These are phyloP conservation scores for Volucella inanis DNA, from an alignment of 2,888 invertebrate genomes.

Conservation along the genomic window DNA sequence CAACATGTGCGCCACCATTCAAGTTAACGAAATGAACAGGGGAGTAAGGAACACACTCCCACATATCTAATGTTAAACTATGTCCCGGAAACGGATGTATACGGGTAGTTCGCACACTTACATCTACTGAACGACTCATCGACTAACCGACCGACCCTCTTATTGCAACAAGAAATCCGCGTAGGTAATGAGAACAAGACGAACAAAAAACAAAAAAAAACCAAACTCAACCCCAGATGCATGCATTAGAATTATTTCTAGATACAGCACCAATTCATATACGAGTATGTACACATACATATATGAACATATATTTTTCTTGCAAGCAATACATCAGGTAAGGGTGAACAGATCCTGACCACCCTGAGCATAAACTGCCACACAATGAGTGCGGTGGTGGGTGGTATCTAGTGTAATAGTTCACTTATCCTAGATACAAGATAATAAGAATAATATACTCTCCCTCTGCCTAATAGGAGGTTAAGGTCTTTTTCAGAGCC, in stretches of 20 bases:
- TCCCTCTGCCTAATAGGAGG: constrained; percentile 54
- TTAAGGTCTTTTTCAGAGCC: constrained; percentile 67
- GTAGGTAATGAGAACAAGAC: constrained; percentile 10
- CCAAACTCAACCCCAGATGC: constrained; percentile 49
- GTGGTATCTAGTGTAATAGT: constrained; percentile 65
- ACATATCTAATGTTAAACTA: too few relatives aligned
- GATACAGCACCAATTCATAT: constrained; percentile 9
- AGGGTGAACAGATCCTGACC: constrained; percentile 16
- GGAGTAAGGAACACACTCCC: neutral
- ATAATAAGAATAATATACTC: constrained; percentile 67
- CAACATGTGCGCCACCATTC: constrained; percentile 69
- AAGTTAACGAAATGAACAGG: constrained; percentile 40
- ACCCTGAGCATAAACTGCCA: constrained; percentile 15
- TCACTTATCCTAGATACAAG: constrained; percentile 69
- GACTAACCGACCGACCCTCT: constrained; percentile 20
- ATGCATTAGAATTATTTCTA: constrained; percentile 55
- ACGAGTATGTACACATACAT: neutral
- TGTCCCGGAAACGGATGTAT: constrained; percentile 63
- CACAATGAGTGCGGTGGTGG: neutral
- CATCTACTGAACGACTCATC: constrained; percentile 19
- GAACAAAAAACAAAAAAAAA: constrained; percentile 1
- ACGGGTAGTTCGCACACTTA: constrained; percentile 59
- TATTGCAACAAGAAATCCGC: constrained; percentile 71
- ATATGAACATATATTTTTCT: too few relatives aligned
- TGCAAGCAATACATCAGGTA: constrained; percentile 34